A percentile compares a stretch with the other conserved stretches of the same genome.
Conservation (phyloP, 2,888 invertebrate species). For the Zaprionus lineosus region DNA sequence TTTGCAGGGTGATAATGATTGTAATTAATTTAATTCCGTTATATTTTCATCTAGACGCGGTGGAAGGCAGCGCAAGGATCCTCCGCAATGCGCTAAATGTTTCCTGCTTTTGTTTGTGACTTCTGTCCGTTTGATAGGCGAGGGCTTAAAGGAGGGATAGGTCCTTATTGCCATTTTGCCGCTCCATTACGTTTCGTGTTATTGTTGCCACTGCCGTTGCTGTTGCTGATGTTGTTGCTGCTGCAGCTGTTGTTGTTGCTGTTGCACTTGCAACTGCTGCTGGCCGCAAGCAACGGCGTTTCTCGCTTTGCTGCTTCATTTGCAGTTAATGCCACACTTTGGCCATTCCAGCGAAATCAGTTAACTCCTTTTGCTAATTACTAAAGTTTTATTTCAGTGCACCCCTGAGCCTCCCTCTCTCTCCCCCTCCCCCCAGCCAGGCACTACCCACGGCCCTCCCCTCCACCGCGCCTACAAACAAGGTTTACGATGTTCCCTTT, state of each 20-base stretch:
- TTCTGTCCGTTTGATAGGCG: slow-evolving; percentile 5
- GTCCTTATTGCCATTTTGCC: slow-evolving; percentile 14
- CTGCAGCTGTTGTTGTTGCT: slow-evolving; percentile 5
- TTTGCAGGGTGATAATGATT: slow-evolving; percentile 75
- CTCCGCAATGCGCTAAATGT: slow-evolving; percentile 81
- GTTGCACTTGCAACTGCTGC: slow-evolving; percentile 2
- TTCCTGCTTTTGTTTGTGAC: slow-evolving; percentile 58
- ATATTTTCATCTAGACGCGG: slow-evolving; percentile 77
- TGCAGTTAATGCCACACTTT: slow-evolving; percentile 55
- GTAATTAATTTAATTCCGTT: slow-evolving; percentile 82
- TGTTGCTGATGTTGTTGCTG: slow-evolving; percentile 18
- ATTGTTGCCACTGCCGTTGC: slow-evolving; percentile 33
- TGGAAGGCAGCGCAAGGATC: slow-evolving; percentile 32
- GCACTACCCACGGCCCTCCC: too few species aligned
- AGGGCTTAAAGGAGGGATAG: too few species aligned
- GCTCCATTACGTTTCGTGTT: slow-evolving; percentile 65
- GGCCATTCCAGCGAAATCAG: slow-evolving; percentile 75
- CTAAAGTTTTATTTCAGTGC: slow-evolving; percentile 77
- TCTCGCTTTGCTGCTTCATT: slow-evolving; percentile 47
- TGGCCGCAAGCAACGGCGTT: slow-evolving; percentile 27
- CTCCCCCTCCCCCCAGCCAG: not conserved
- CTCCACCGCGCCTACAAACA: slow-evolving; percentile 19
- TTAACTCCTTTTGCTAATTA: slow-evolving; percentile 80
- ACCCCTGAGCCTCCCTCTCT: slow-evolving; percentile 1
- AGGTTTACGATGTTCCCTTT: slow-evolving; percentile 33